Evolutionary conservation across 23 tunicate genomes (phyloP).

Genomic region (Trididemnum nubilum): DNA sequence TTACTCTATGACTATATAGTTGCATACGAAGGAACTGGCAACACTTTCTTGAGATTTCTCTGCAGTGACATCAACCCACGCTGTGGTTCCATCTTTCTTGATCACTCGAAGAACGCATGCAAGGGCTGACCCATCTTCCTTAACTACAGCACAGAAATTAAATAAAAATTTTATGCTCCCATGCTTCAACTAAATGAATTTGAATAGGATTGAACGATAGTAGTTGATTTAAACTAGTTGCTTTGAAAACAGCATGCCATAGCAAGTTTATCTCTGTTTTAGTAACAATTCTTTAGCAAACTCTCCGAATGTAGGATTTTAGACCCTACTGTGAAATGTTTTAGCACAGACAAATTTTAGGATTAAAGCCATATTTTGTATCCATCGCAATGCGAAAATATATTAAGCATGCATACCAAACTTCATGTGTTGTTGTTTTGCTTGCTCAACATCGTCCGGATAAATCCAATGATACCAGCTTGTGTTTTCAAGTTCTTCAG

Average conservation of each 20-base stretch:
- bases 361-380: too few species aligned
- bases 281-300: too few species aligned
- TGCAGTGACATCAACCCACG: constrained; percentile 90
- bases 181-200: too few species aligned
- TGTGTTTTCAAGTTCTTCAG: constrained; percentile 88
- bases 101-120: constrained; percentile 91
- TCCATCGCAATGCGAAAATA: neutral
- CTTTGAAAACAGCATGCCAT: neutral
- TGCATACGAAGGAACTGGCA: constrained; percentile 82
- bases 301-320: too few species aligned
- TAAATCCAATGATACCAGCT: constrained; percentile 95
- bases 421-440: constrained; percentile 88
- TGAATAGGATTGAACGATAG: neutral
- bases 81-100: constrained; percentile 74
- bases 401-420: constrained; percentile 58
- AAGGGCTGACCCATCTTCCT: constrained; percentile 94
- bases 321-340: too few species aligned
- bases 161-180: neutral
- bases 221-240: too few species aligned
- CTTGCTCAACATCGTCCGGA: constrained; percentile 87
- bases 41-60: constrained; percentile 91
- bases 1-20: constrained; percentile 85
- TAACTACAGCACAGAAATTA: constrained; percentile 43
- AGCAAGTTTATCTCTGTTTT: too few species aligned
- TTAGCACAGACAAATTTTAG: too few species aligned